Evolutionary conservation across 2,113 vertebrate species (phyloP).

Genomic region (Vidua chalybeata): DNA sequence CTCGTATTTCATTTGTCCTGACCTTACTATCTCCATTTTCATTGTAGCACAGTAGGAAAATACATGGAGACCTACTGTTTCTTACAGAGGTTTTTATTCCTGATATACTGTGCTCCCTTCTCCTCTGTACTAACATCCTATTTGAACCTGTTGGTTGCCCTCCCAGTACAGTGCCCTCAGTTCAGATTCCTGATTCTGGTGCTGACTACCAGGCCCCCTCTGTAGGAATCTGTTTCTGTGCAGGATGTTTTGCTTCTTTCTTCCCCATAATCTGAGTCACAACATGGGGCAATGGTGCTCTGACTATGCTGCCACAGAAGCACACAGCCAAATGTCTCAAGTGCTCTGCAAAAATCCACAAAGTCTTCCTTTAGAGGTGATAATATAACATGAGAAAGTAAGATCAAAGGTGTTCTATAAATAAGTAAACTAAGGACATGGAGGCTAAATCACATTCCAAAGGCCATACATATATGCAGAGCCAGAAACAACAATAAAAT

Average conservation of each 20-base stretch:
- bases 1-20: neutral
- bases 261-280: neutral
- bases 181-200: neutral
- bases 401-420: neutral
- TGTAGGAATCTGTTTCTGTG: neutral
- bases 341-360: neutral
- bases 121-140: neutral
- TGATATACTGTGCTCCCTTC: neutral
- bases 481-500: neutral
- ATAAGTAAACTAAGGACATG: neutral
- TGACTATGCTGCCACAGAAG: neutral
- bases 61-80: neutral
- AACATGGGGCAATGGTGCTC: neutral
- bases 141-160: neutral
- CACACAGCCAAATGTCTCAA: neutral
- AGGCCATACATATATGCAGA: neutral
- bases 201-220: neutral
- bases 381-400: neutral
- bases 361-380: neutral
- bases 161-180: neutral
- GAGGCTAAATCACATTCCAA: neutral
- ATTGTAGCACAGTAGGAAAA: neutral
- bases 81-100: neutral
- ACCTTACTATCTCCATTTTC: neutral
- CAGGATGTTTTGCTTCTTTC: neutral